Conservation (phyloP, 1,140 invertebrate genomes). For the Tigriopus japonicus region DNA sequence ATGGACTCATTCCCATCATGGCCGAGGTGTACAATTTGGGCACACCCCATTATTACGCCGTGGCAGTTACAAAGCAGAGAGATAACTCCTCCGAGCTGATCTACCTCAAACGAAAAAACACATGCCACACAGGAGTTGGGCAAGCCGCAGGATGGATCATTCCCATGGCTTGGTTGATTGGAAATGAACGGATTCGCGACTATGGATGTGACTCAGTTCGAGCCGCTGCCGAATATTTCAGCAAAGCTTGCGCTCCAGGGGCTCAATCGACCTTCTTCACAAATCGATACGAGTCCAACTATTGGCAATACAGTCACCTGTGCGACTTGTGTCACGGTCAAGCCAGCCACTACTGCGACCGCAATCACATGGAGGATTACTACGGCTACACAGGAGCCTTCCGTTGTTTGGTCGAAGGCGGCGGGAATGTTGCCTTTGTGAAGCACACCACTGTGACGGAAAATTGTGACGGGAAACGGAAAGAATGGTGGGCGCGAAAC, state of each 20-base stretch:
- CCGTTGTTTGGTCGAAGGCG: slow-evolving; percentile 79
- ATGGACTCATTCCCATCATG: slow-evolving; percentile 63
- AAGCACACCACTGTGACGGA: slow-evolving; percentile 70
- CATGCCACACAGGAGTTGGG: slow-evolving; percentile 35
- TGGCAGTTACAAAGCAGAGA: slow-evolving; percentile 57
- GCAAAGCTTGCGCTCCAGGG: slow-evolving; percentile 34
- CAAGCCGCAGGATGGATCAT: slow-evolving; percentile 88
- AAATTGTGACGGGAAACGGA: slow-evolving; percentile 70
- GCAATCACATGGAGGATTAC: slow-evolving; percentile 70
- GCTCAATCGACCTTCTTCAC: slow-evolving; percentile 23
- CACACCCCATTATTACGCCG: slow-evolving; percentile 72
- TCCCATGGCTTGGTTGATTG: slow-evolving; percentile 74
- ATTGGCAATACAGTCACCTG: slow-evolving; percentile 43
- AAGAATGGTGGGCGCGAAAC: slow-evolving; percentile 81
- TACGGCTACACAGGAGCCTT: slow-evolving; percentile 72
- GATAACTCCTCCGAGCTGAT: slow-evolving; percentile 13
- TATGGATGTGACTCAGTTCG: slow-evolving; percentile 74
- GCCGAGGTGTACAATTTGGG: slow-evolving; percentile 71
- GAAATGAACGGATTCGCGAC: slow-evolving; percentile 76
- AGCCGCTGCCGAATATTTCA: slow-evolving; percentile 79
- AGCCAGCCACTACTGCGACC: slow-evolving; percentile 53
- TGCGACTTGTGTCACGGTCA: slow-evolving; percentile 82
- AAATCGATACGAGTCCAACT: slow-evolving; percentile 39
- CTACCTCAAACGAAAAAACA: slow-evolving; percentile 15
- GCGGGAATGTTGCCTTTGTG: slow-evolving; percentile 84